Evolutionary conservation across 2,888 invertebrate genomes (phyloP), one percentile per base, ranked within the genome.

Genomic region (Clostera curtula): DNA sequence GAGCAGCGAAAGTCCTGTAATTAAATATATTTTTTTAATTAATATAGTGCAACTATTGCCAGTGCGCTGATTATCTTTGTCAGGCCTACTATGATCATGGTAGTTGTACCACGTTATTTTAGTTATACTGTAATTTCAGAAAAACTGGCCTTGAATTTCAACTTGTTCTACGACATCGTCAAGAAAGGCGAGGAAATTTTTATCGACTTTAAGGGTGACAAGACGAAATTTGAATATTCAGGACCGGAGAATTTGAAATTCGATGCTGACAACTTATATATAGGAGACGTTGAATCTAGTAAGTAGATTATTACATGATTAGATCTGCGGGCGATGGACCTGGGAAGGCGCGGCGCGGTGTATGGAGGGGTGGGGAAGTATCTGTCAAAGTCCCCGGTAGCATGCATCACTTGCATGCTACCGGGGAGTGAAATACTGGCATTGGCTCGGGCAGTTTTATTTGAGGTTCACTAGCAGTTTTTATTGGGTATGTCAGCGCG

Each of bases 251-350:
- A 43, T 16, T 26, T 57, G 7, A 2, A n/a, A 2, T 48, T 68
- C 27, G 31, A 23, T 4, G 57, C 53, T 5, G 49, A 64, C 17
- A 51, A 43, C 2, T 19, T 68, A 6, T 57, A 39, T 13, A 13
- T 69, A 12, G 64, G 60, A 17, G 35, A 55, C 0, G 28, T 40
- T 15, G 64, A 68, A 25, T 42, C 54, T 11, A 64, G 68, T 68
- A 43, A 63, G 68, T 62, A 30, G 2, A 19, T 4, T 10, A 5
- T 19, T 8, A 2, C 3, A 9, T 9, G 9, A 19, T n/a, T n/a
- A n/a, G n/a, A n/a, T n/a, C n/a, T n/a, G n/a, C n/a, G n/a, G n/a
- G n/a, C n/a, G n/a, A n/a, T n/a, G n/a, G n/a, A n/a, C n/a, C n/a
- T n/a, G n/a, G n/a, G n/a, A n/a, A n/a, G n/a, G n/a, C n/a, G n/a